Evolutionary conservation across 2,797 vertebrate species (phyloP), one percentile per base, ranked within the genome.

Genomic region (Microctenopoma lineatum): DNA sequence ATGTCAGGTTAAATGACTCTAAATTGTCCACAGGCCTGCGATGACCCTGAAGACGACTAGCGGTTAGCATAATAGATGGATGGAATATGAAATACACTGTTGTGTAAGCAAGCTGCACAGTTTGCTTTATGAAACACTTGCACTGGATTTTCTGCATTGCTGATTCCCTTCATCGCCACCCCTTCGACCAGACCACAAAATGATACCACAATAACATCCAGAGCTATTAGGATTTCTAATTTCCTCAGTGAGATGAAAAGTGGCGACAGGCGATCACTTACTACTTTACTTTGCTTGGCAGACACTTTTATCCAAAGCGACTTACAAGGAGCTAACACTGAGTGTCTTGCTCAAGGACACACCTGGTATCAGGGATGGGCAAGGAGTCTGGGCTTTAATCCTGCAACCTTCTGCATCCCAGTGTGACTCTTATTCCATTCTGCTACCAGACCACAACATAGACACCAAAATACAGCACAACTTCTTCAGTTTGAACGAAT

Each of bases 161-260:
- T 64, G 45, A 57, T 50, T 55, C 3, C 32, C 25, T 68, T 58
- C 34, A 68, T 59, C 60, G 41, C 64, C 44, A 9, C 12, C 45
- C 34, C 38, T 25, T 74, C 67, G 3, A 61, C 55, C 42, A 52
- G 34, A 79, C 66, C 59, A 16, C 66, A 68, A 59, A 48, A 47
- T 60, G 54, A 73, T 52, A 64, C 47, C 54, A 54, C 52, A 70
- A 50, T 60, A 59, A 68, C 53, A 77, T 62, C 48, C 25, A 60
- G n/a, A 21, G 36, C 44, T 56, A 55, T 55, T 75, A 52, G 13
- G 34, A 54, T 63, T 60, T 72, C 25, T 54, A 44, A 77, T 65
- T 64, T 73, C 57, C 45, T 69, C 42, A 59, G 57, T 39, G 56
- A 64, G 21, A 57, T 62, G 50, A 60, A 50, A 73, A 67, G 67